Conservation (phyloP, 2,797 vertebrate species). For the Helostoma temminkii region DNA sequence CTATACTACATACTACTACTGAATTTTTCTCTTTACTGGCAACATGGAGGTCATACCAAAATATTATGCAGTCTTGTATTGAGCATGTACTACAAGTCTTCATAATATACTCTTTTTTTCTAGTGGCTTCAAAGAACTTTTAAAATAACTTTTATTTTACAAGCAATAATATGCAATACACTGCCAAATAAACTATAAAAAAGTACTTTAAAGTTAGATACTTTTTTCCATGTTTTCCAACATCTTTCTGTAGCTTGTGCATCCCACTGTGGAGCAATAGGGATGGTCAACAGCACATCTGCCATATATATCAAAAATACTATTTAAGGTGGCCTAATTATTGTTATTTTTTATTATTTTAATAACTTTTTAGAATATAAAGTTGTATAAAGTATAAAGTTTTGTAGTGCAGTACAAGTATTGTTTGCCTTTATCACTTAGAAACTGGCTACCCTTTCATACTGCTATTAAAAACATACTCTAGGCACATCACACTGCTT, state of each 20-base stretch:
- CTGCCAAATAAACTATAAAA: slow-evolving; percentile 10
- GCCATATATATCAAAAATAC: background rate
- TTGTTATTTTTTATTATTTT: no score
- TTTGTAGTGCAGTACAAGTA: background rate
- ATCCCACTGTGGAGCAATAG: background rate
- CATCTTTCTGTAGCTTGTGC: slow-evolving; percentile 12
- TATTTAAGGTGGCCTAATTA: no score
- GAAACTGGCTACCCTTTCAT: background rate
- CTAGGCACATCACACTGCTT: no score
- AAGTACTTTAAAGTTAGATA: background rate
- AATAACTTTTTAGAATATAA: no score
- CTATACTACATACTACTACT: background rate
- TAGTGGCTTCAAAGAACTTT: no score
- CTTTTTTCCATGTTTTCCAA: background rate
- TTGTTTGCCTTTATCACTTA: background rate
- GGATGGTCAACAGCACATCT: background rate
- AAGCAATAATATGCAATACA: background rate
- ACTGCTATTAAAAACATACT: background rate
- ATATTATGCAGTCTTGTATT: background rate
- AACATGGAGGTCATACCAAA: background rate
- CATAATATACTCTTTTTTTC: no score
- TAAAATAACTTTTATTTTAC: no score
- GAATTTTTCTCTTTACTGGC: slow-evolving; percentile 4
- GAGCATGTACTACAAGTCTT: no score
- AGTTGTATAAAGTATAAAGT: no score